Conservation (phyloP, 1,140 invertebrate species). For the Magallana ariakensis region DNA sequence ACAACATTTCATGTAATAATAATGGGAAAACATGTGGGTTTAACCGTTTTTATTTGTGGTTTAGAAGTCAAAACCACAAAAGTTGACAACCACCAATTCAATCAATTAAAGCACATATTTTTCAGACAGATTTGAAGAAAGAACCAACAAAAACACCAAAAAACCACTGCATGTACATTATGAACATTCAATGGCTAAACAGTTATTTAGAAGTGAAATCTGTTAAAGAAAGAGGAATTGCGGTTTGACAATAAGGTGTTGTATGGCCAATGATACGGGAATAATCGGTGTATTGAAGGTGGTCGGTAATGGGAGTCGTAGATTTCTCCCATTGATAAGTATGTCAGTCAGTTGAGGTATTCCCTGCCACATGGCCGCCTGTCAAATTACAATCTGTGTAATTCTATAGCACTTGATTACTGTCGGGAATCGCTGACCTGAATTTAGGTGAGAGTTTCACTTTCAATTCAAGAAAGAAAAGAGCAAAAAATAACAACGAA, state of each 20-base stretch:
- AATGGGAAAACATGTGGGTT: too few species aligned
- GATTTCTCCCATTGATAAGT: constrained; percentile 4
- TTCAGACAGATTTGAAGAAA: too few species aligned
- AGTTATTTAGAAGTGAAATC: too few species aligned
- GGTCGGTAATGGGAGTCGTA: not conserved
- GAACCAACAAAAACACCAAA: too few species aligned
- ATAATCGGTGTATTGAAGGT: constrained; percentile 14
- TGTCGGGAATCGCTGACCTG: not conserved
- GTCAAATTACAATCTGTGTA: constrained; percentile 11
- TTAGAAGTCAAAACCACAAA: too few species aligned
- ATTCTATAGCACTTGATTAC: not conserved
- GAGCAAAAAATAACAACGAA: not conserved
- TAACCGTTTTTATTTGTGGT: too few species aligned
- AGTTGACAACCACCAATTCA: too few species aligned
- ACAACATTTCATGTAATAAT: too few species aligned
- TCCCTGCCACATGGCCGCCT: not conserved
- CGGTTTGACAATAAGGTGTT: not conserved
- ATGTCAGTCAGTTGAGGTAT: constrained; percentile 15
- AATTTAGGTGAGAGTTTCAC: not conserved
- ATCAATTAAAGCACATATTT: too few species aligned
- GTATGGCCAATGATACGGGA: not conserved
- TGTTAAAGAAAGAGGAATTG: not conserved
- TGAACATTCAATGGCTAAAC: too few species aligned
- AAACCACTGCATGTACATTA: too few species aligned
- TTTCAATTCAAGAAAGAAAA: not conserved